A percentile compares a stretch with the other conserved stretches of the same genome.
Evolutionary conservation across 2,797 vertebrate genomes (phyloP).

Genomic region (Anolis apletophallus): DNA sequence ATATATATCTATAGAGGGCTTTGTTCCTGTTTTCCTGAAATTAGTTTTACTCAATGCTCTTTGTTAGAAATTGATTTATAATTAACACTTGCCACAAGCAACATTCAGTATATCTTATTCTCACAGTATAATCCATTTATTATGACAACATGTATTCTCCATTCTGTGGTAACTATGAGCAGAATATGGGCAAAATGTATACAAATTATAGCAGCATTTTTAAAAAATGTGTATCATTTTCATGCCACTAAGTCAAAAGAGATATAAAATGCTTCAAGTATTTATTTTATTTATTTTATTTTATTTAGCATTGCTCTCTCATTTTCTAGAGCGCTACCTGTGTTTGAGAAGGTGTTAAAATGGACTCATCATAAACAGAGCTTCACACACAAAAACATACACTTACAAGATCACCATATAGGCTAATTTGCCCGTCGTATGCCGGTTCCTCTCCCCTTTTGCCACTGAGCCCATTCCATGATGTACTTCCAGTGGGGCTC

Average conservation of each 20-base stretch:
- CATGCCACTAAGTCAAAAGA: slow-evolving; percentile 11
- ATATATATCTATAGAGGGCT: not conserved
- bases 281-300: slow-evolving; percentile 35
- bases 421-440: no score
- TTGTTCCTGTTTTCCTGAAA: rapidly evolving
- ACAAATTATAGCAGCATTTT: not conserved
- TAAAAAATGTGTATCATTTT: not conserved
- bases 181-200: not conserved
- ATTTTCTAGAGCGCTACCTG: slow-evolving; percentile 23
- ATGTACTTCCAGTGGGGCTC: no score
- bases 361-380: not conserved
- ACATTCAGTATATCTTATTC: not conserved
- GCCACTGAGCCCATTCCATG: no score
- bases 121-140: not conserved
- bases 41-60: not conserved
- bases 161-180: not conserved
- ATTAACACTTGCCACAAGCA: not conserved
- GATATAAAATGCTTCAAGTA: slow-evolving; percentile 21
- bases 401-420: no score
- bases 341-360: not conserved
- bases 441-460: no score
- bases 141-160: slow-evolving; percentile 18
- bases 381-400: no score
- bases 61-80: not conserved
- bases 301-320: slow-evolving; percentile 41